These are phyloP conservation scores for Pecten maximus DNA, from an alignment of 2,888 invertebrate species.

Conservation along the genomic window DNA sequence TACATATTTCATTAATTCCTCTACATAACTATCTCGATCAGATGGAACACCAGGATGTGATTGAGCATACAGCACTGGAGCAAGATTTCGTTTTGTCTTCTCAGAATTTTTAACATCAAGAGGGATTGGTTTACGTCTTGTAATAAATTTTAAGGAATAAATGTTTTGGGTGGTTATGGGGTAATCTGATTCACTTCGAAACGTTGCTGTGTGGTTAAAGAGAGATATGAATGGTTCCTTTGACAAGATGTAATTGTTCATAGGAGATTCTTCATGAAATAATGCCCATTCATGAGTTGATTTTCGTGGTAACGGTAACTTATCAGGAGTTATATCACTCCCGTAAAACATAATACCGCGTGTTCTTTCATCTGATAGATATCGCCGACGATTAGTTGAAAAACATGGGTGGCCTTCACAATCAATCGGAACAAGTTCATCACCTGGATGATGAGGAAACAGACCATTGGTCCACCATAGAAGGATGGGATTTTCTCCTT, in stretches of 20 bases:
- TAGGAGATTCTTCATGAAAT: constrained; percentile 75
- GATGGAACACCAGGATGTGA: constrained; percentile 74
- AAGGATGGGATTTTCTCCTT: constrained; percentile 52
- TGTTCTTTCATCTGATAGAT: constrained; percentile 63
- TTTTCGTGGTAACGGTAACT: constrained; percentile 68
- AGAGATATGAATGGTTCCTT: constrained; percentile 65
- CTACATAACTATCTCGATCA: constrained; percentile 71
- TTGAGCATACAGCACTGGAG: constrained; percentile 73
- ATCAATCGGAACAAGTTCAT: constrained; percentile 41
- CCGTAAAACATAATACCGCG: constrained; percentile 72
- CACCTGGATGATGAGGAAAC: constrained; percentile 49
- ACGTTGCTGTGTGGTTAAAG: constrained; percentile 74
- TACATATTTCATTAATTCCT: constrained; percentile 72
- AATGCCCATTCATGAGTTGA: constrained; percentile 69
- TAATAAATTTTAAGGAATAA: constrained; percentile 59
- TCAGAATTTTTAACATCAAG: constrained; percentile 84
- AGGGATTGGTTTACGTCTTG: constrained; percentile 84
- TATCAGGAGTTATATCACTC: constrained; percentile 64
- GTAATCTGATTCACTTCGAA: constrained; percentile 69
- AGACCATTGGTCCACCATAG: constrained; percentile 59
- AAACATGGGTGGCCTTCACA: constrained; percentile 55
- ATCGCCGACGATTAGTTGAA: constrained; percentile 48
- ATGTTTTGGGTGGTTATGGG: constrained; percentile 70
- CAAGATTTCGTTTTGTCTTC: constrained; percentile 56
- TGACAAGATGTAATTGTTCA: constrained; percentile 72